Base-by-base conservation (phyloP, 2,113 vertebrate genomes). In the Chaetura pelagica region DNA sequence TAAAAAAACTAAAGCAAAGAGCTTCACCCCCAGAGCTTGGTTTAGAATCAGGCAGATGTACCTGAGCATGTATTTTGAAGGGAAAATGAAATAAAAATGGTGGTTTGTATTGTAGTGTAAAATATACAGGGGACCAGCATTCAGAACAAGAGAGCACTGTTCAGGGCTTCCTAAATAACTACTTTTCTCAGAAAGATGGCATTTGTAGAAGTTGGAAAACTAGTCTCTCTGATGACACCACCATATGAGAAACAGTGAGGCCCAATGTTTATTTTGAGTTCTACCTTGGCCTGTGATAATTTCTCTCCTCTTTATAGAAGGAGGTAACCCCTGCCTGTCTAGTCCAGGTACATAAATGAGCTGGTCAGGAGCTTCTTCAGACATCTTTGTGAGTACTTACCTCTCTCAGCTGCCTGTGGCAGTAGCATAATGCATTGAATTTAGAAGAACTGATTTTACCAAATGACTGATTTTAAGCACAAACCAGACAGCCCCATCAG, bases 21-120 rank as follows among this genome's bases (percentile, higher is more conserved):
- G 3, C 0, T 5, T 21, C 1, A 2, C 9, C 49, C 19, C 7
- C 27, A n/a, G 16, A 81, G 30, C 15, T 68, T 76, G 6, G 6
- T 67, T 92, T 75, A 78, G 21, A 84, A 46, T 38, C 63, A 80
- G 16, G 9, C n/a, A 81, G 23, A 14, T 38, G 14, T 21, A 73
- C 6, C 48, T 82, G 63, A 49, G 15, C 6, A 51, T 1, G 2
- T 68, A 40, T 40, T 85, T 87, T 75, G 46, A 19, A 71, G 10
- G 8, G 35, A 75, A 79, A 75, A 38, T 30, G 2, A 64, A 94
- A 51, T 72, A 48, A 72, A 71, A 63, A 19, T 19, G 0, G 3
- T 34, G 23, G 7, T 35, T 75, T 73, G 18, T 30, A 30, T 35
- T 14, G 40, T 9, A 77, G 42, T 0, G 0, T 35, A 75, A 73